Evolutionary conservation across 2,797 vertebrate species (phyloP).

Genomic region (Vireo griseus): DNA sequence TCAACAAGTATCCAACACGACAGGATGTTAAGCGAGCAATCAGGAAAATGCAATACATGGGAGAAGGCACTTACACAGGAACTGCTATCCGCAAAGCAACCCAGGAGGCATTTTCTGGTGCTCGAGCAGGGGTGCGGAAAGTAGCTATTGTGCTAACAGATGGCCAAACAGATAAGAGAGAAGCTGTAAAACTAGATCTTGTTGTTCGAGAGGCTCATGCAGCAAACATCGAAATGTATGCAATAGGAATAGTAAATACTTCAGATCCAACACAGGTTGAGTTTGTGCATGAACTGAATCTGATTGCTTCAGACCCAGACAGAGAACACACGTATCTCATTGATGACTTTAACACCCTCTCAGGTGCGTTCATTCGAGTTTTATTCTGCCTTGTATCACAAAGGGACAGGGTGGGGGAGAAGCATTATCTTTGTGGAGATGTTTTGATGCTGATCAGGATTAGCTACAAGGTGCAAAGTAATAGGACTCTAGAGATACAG

Average conservation of each 20-base stretch:
- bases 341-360: conserved; percentile 88
- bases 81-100: conserved; percentile 89
- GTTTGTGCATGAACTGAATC: conserved; percentile 86
- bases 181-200: conserved; percentile 85
- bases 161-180: conserved; percentile 87
- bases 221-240: conserved; percentile 91
- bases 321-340: conserved; percentile 90
- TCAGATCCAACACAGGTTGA: conserved; percentile 84
- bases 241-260: conserved; percentile 87
- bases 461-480: not conserved
- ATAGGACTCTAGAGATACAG: not conserved
- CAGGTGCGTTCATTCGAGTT: conserved; percentile 73
- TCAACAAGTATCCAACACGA: conserved; percentile 80
- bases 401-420: rapidly evolving
- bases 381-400: not conserved
- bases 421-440: not conserved
- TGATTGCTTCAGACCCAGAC: conserved; percentile 91
- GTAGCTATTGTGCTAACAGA: conserved; percentile 92
- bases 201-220: conserved; percentile 87
- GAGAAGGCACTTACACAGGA: conserved; percentile 90
- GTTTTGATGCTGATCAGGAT: not conserved
- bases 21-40: conserved; percentile 86
- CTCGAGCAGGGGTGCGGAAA: conserved; percentile 84
- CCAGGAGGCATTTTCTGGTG: conserved; percentile 86
- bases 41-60: conserved; percentile 88